These are phyloP conservation scores for Venusia cambrica DNA, from an alignment of 2,888 invertebrate species.

Conservation along the genomic window DNA sequence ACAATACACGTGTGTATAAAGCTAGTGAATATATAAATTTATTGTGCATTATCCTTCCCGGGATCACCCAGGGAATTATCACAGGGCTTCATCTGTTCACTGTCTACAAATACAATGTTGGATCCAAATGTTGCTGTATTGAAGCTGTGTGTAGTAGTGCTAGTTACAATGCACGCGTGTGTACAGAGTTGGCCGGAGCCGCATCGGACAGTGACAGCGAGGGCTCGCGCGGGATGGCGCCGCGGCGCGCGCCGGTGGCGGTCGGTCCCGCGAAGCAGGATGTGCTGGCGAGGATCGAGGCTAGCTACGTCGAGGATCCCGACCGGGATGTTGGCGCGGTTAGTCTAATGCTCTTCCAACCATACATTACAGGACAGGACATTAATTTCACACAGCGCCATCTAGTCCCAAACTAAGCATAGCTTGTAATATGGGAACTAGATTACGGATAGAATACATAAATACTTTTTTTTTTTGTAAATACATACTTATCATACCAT, in stretches of 20 bases:
- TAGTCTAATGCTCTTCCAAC: too few relatives aligned
- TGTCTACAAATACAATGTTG: neutral
- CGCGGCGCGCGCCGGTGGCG: conserved; percentile 32
- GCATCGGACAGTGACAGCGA: conserved; percentile 74
- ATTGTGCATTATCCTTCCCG: neutral
- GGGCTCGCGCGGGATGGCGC: conserved; percentile 54
- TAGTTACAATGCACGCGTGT: conserved; percentile 23
- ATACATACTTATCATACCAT: too few relatives aligned
- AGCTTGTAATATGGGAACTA: too few relatives aligned
- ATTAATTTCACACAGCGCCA: too few relatives aligned
- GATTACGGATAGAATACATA: too few relatives aligned
- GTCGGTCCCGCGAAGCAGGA: conserved; percentile 38
- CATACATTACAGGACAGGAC: too few relatives aligned
- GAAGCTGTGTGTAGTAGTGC: conserved; percentile 3
- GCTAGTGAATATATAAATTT: too few relatives aligned
- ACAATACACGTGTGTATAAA: too few relatives aligned
- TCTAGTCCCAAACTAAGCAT: too few relatives aligned
- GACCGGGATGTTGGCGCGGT: conserved; percentile 79
- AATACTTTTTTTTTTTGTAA: too few relatives aligned
- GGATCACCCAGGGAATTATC: neutral
- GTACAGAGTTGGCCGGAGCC: conserved; percentile 69
- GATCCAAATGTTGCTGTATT: neutral
- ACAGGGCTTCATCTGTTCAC: conserved; percentile 1
- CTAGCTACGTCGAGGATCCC: conserved; percentile 67
- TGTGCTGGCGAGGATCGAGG: conserved; percentile 50